Base-by-base conservation (phyloP, 2,888 invertebrate species). In the Acleris sparsana region DNA sequence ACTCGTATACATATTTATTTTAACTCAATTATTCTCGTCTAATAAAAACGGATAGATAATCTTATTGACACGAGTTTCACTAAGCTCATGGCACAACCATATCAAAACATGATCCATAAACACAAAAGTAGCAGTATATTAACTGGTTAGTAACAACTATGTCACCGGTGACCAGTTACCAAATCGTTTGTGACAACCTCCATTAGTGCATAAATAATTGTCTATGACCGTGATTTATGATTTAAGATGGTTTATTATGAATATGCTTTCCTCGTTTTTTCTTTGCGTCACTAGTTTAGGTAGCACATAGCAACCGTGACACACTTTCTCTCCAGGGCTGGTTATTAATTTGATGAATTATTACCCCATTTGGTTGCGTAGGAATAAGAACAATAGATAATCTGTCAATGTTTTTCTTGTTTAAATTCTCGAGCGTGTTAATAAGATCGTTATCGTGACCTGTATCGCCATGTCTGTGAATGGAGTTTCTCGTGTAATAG, bases 281-380 rank as follows among this genome's bases (percentile, higher is more conserved):
- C 46, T 61, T 46, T 57, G 33, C 56, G 29, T 61, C 49, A 57
- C 25, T 46, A 25, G 11, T 17, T 57, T 43, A 53, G 17, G 46
- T 20, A 22, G n/a, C 11, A 16, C 33, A 20, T 48, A 63, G 59
- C 49, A 64, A 43, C 62, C 66, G 61, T 66, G 66, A 66, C 66
- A 62, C 57, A 62, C 66, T 66, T 66, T 62, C 66, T 66, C 65
- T 44, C 48, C 22, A 62, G 61, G 65, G 64, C 64, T 43, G 11
- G 49, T 59, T 48, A 20, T 59, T 59, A 51, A 49, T 56, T 56
- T 66, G 61, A 56, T 66, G 46, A 56, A 66, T 66, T 64, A 61
- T 61, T 29, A n/a, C 39, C 13, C 29, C 51, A 49, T 22, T 46
- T 25, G 16, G 16, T 22, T 39, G 44, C 55, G 59, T 55, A 55